These are phyloP conservation scores for Myiopsitta monachus DNA, from an alignment of 2,113 vertebrate genomes.

Conservation along the genomic window DNA sequence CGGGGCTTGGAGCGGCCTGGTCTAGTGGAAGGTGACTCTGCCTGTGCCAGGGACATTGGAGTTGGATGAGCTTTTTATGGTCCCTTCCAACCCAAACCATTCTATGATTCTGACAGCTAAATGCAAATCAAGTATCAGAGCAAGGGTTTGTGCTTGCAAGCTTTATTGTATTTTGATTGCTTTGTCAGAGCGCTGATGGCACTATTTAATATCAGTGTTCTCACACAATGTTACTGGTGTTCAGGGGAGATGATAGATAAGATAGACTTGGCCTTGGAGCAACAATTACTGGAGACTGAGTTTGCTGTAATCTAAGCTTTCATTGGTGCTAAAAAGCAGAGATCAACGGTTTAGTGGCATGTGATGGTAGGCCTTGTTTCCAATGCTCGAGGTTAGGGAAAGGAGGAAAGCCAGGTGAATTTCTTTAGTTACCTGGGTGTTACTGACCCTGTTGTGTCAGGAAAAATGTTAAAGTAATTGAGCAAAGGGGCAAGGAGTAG, in stretches of 20 bases:
- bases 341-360: not conserved
- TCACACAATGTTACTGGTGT: not conserved
- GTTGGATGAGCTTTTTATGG: rapidly evolving
- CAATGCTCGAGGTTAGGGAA: not conserved
- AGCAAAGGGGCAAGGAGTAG: not conserved
- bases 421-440: not conserved
- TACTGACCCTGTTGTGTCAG: not conserved
- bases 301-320: not conserved
- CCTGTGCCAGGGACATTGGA: rapidly evolving
- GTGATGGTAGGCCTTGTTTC: not conserved
- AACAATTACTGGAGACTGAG: not conserved
- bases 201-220: not conserved
- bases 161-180: not conserved
- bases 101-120: not conserved
- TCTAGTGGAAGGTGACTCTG: not conserved
- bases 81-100: not conserved
- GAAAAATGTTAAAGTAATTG: not conserved
- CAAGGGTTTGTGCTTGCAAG: rapidly evolving
- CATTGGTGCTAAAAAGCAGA: not conserved
- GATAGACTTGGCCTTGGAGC: not conserved
- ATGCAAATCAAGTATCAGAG: not conserved
- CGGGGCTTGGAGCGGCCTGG: not conserved
- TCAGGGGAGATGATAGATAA: not conserved
- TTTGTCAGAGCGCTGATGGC: not conserved
- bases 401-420: not conserved